A percentile compares a stretch with the other conserved stretches of the same genome.
Conservation (phyloP, 1,140 invertebrate genomes). For the Parasteatoda tepidariorum region DNA sequence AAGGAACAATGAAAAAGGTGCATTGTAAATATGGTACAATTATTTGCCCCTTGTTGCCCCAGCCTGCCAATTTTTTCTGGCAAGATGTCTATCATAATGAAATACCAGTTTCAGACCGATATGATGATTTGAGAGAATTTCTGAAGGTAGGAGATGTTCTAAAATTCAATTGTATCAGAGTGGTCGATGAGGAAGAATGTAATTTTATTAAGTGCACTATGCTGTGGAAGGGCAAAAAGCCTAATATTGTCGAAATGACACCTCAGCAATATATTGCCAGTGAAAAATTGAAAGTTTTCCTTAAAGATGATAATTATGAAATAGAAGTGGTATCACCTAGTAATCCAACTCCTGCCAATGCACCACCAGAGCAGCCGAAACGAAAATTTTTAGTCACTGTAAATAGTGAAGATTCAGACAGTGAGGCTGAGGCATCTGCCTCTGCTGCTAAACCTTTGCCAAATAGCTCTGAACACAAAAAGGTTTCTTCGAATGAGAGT, state of each 20-base stretch:
- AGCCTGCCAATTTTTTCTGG: background rate
- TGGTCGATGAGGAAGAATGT: constrained; percentile 12
- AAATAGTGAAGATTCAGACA: too few species aligned
- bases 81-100: constrained; percentile 33
- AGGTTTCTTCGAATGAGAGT: too few species aligned
- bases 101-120: background rate
- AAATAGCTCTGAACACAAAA: too few species aligned
- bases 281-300: background rate
- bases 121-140: constrained; percentile 50
- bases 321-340: too few species aligned
- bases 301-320: background rate
- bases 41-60: background rate
- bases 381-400: too few species aligned
- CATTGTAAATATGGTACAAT: constrained; percentile 31
- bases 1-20: constrained; percentile 17
- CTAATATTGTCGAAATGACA: constrained; percentile 17
- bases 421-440: too few species aligned
- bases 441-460: too few species aligned
- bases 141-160: constrained; percentile 8
- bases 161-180: constrained; percentile 33
- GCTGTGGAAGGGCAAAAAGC: constrained; percentile 27
- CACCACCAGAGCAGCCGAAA: too few species aligned
- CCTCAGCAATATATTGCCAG: constrained; percentile 14
- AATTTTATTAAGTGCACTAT: constrained; percentile 11
- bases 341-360: too few species aligned